A percentile compares a stretch with the other conserved stretches of the same genome.
Conservation (phyloP, 1,140 invertebrate genomes). For the Bombus pyrosoma region DNA sequence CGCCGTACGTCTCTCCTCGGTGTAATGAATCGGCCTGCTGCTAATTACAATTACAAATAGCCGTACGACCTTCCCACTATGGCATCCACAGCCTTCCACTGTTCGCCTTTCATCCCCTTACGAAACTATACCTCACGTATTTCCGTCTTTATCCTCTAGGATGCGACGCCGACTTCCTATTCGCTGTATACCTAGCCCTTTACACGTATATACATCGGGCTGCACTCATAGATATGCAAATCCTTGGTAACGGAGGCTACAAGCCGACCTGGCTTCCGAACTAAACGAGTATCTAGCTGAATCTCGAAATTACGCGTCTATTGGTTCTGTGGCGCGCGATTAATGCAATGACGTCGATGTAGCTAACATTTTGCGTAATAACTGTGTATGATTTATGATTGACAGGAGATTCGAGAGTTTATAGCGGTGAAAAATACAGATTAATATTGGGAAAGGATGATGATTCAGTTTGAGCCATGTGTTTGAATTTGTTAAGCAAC, state of each 20-base stretch:
- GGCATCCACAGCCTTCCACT: slow-evolving; percentile 15
- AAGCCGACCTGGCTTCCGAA: slow-evolving; percentile 7
- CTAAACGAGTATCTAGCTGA: slow-evolving; percentile 25
- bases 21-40: slow-evolving; percentile 65
- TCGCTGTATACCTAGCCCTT: not conserved
- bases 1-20: slow-evolving; percentile 46
- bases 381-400: not conserved
- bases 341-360: slow-evolving; percentile 10
- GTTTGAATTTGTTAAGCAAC: not conserved
- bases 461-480: not conserved
- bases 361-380: not conserved
- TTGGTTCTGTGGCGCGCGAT: not conserved
- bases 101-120: not conserved
- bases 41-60: slow-evolving; percentile 72
- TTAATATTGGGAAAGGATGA: not conserved
- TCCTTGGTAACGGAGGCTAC: slow-evolving; percentile 23
- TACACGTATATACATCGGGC: slow-evolving; percentile 9
- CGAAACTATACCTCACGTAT: not conserved
- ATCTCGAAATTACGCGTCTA: slow-evolving; percentile 25
- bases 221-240: slow-evolving; percentile 57
- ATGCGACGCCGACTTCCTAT: slow-evolving; percentile 3
- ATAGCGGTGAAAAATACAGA: not conserved
- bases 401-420: not conserved
- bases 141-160: slow-evolving; percentile 24
- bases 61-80: slow-evolving; percentile 49